phyloP scores from a whole-genome alignment of 2,888 invertebrate genomes.

The Cheilosia vulpina region DNA sequence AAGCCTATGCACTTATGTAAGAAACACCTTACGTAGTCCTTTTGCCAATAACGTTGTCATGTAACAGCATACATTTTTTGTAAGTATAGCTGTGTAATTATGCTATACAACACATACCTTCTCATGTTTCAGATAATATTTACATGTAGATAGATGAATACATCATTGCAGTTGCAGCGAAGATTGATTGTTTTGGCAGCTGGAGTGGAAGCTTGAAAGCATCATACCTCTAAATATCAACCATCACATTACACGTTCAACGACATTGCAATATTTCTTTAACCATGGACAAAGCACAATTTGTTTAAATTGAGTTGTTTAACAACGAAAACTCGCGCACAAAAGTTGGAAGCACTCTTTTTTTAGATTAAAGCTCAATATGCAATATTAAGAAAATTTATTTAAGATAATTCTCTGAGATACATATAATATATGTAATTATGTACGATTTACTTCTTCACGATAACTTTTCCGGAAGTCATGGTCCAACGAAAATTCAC shows the following conservation, averaged over 20 bases:
- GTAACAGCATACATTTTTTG: too few species aligned
- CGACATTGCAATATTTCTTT: background rate
- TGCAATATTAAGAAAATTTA: slow-evolving; percentile 8
- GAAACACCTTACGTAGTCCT: slow-evolving; percentile 10
- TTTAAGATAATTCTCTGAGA: slow-evolving; percentile 5
- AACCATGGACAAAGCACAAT: background rate
- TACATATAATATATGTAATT: background rate
- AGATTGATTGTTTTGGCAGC: slow-evolving; percentile 19
- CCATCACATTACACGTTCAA: slow-evolving; percentile 10
- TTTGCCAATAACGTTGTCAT: background rate
- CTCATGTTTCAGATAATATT: background rate
- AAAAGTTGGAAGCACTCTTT: slow-evolving; percentile 31
- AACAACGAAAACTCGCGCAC: background rate
- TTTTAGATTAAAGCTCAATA: background rate
- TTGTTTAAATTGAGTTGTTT: slow-evolving; percentile 6
- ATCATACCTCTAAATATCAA: slow-evolving; percentile 14
- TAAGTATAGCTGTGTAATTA: background rate
- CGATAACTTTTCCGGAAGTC: slow-evolving; percentile 18
- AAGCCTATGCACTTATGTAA: slow-evolving; percentile 1
- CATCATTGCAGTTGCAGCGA: slow-evolving; percentile 14
- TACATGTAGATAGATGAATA: background rate
- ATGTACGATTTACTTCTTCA: slow-evolving; percentile 17
- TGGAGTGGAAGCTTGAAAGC: slow-evolving; percentile 20
- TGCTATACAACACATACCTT: background rate
- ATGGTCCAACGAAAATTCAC: slow-evolving; percentile 23